Evolutionary conservation across 2,113 vertebrate genomes (phyloP), one percentile per base, ranked within the genome.

Genomic region (Irena cyanogastra): DNA sequence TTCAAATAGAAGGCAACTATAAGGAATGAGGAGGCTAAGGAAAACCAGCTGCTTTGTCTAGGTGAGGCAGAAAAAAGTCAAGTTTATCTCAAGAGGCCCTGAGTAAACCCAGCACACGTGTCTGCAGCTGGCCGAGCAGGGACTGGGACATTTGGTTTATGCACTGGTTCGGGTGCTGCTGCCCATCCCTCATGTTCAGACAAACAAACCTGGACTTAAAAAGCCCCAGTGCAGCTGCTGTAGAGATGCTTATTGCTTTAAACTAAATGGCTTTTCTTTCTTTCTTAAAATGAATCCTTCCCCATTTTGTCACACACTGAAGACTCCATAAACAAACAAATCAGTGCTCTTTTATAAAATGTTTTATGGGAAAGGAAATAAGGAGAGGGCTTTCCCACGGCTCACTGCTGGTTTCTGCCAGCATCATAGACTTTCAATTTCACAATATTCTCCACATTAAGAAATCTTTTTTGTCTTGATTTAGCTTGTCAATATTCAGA

Each of bases 41-140:
- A 53, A 93, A 91, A 82, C 4, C 89, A 95, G 69, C 89, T 69
- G 64, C 53, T 61, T 57, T 65, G 45, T 42, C 42, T 26, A 57
- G 63, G 84, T 56, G 63, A 65, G 61, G 60, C 56, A 42, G 47
- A 21, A 33, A 14, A 2, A 7, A 26, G 16, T 20, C 30, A 64
- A 41, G 23, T 42, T 24, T n/a, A 28, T 21, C 41, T 57, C 53
- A 3, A 63, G 49, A 41, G 33, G 47, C 59, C n/a, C 65, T 11
- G 42, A 54, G 63, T 35, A 78, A 70, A 72, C 6, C 1, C 72
- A 70, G 0, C 21, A 9, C 5, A 0, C 0, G 2, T 18, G 18
- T 23, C 7, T 68, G 91, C 54, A 78, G 68, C 79, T 54, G 11
- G 72, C 39, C 7, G 4, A 61, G 47, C 50, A 54, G 0, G 9